Conservation (phyloP, 35 echinoderm and acorn worm species). For the Lytechinus variegatus region DNA sequence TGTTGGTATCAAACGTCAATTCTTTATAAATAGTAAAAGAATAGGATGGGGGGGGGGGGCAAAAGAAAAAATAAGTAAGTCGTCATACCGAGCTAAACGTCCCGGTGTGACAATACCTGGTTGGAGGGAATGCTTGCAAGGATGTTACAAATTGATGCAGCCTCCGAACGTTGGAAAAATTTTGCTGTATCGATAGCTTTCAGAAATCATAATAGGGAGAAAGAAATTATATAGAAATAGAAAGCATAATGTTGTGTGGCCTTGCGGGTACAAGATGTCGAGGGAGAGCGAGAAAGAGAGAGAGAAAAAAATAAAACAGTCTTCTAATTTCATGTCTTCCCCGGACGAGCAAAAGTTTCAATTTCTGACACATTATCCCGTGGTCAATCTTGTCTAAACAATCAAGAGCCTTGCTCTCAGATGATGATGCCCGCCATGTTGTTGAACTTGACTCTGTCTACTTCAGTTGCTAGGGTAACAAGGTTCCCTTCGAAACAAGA, state of each 20-base stretch:
- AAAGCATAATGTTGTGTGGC: background rate
- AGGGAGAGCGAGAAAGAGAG: too few relatives aligned
- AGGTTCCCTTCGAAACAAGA: background rate
- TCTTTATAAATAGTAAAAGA: too few relatives aligned
- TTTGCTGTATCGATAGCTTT: too few relatives aligned
- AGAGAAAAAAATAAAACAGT: background rate
- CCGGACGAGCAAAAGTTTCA: conserved; percentile 1
- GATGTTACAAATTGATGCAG: too few relatives aligned
- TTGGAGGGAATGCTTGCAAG: too few relatives aligned
- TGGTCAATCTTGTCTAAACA: conserved; percentile 12
- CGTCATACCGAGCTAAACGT: too few relatives aligned
- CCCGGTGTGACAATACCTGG: too few relatives aligned
- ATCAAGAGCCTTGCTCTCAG: background rate
- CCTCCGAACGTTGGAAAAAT: too few relatives aligned
- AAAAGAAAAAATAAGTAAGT: too few relatives aligned
- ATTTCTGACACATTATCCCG: background rate
- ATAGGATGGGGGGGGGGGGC: too few relatives aligned
- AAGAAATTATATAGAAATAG: background rate
- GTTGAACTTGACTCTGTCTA: conserved; percentile 16
- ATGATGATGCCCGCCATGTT: background rate
- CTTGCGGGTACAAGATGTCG: background rate
- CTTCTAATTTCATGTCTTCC: background rate
- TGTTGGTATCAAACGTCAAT: too few relatives aligned
- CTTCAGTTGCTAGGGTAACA: conserved; percentile 16
- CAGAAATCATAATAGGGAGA: too few relatives aligned